Conservation (phyloP, 2,888 invertebrate genomes). For the Eledone cirrhosa region DNA sequence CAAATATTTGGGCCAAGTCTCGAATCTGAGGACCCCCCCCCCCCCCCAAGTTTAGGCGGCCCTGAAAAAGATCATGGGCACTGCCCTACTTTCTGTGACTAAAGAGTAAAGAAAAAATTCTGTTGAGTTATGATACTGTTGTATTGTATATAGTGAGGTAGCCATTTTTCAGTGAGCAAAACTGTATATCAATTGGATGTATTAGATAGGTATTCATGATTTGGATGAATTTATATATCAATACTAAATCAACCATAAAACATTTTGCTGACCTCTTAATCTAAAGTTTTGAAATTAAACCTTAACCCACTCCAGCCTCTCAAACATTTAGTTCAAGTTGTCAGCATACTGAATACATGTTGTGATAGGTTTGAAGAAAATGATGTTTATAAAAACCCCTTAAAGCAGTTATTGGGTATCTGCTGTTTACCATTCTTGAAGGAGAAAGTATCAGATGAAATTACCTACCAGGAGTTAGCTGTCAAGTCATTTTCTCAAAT, state of each 20-base stretch:
- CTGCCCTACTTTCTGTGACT: too few relatives aligned
- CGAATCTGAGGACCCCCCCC: too few relatives aligned
- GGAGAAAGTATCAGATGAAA: constrained; percentile 65
- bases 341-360: constrained; percentile 64
- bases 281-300: background rate
- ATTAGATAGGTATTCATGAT: background rate
- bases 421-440: constrained; percentile 64
- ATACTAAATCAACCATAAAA: background rate
- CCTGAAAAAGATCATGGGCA: too few relatives aligned
- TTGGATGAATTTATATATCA: background rate
- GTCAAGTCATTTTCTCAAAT: constrained; percentile 65
- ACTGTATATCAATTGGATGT: too few relatives aligned
- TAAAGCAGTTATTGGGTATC: constrained; percentile 59
- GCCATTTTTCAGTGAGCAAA: too few relatives aligned
- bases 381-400: constrained; percentile 60
- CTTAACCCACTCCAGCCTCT: constrained; percentile 49
- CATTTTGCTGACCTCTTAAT: background rate
- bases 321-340: constrained; percentile 64
- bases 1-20: too few relatives aligned
- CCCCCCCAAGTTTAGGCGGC: too few relatives aligned
- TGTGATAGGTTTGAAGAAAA: constrained; percentile 61
- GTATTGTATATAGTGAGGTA: too few relatives aligned
- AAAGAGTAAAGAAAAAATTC: too few relatives aligned
- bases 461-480: constrained; percentile 64
- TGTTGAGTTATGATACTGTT: too few relatives aligned